A percentile compares a stretch with the other conserved stretches of the same genome.
Conservation (phyloP, 2,888 invertebrate genomes). For the Pyrrhia umbra region DNA sequence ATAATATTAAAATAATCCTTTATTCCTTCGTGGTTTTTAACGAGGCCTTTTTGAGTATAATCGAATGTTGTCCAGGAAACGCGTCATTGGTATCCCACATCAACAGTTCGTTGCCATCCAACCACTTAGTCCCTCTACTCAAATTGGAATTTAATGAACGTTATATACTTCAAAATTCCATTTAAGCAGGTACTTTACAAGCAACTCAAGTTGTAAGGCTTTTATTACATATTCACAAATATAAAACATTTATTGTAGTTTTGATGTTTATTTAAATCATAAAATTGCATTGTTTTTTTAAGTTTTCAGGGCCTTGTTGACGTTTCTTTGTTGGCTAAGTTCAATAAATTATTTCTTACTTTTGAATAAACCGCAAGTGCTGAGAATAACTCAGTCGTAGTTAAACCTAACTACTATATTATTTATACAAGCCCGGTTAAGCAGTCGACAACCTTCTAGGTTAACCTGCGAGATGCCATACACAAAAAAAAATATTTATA, state of each 20-base stretch:
- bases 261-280: conserved; percentile 9
- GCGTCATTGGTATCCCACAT: conserved; percentile 74
- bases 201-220: conserved; percentile 22
- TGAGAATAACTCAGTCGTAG: no score
- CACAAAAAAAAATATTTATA: no score
- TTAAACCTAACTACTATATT: no score
- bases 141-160: conserved; percentile 57
- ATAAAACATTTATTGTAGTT: conserved; percentile 25
- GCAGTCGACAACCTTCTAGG: no score
- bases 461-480: no score
- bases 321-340: no score
- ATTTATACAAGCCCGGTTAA: no score
- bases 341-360: no score
- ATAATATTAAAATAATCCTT: conserved; percentile 8
- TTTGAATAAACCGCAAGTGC: no score
- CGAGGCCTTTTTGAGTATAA: conserved; percentile 11
- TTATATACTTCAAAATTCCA: conserved; percentile 47
- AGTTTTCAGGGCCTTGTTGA: no score
- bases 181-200: conserved; percentile 31
- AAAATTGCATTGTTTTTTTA: conserved; percentile 5
- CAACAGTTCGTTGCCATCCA: conserved; percentile 78
- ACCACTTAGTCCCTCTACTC: conserved; percentile 55
- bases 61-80: conserved; percentile 72
- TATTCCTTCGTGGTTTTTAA: background rate
- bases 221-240: conserved; percentile 4